Conservation (phyloP, 1,140 invertebrate species). For the Dysdera silvatica region DNA sequence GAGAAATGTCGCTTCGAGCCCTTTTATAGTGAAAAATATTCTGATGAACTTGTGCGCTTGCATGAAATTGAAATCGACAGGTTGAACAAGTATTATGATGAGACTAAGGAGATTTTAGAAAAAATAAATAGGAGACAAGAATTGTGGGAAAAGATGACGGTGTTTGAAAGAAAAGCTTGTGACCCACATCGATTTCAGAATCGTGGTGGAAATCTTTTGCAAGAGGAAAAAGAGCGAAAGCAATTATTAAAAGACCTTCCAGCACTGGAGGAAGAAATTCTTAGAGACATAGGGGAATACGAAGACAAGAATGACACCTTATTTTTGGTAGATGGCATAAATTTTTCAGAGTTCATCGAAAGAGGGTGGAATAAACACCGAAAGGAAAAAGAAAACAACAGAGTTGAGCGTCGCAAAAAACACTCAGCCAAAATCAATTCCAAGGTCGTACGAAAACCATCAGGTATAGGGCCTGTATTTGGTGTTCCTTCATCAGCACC, state of each 20-base stretch:
- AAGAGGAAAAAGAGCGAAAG: constrained; percentile 75
- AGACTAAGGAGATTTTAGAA: constrained; percentile 53
- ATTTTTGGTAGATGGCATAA: constrained; percentile 42
- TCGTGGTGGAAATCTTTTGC: constrained; percentile 68
- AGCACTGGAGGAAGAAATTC: constrained; percentile 45
- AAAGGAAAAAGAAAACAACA: constrained; percentile 43
- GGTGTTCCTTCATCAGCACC: constrained; percentile 9
- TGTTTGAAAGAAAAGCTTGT: constrained; percentile 58
- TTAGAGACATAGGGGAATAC: constrained; percentile 39
- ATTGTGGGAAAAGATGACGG: constrained; percentile 58
- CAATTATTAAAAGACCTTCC: constrained; percentile 54
- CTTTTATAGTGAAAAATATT: constrained; percentile 56
- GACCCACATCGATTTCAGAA: constrained; percentile 74
- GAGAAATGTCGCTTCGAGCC: constrained; percentile 56
- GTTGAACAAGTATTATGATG: constrained; percentile 57
- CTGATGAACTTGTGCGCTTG: constrained; percentile 61
- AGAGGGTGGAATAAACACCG: constrained; percentile 42
- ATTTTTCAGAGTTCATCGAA: constrained; percentile 40
- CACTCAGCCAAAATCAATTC: neutral
- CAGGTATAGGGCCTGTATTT: neutral
- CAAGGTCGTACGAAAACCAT: neutral
- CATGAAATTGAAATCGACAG: constrained; percentile 65
- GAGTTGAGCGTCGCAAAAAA: constrained; percentile 31
- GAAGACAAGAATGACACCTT: constrained; percentile 37
- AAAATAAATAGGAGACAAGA: constrained; percentile 52